Percentiles rank a stretch among this genome's conserved stretches.
Evolutionary conservation across 2,797 vertebrate species (phyloP).

Genomic region (Pseudochirops cupreus): DNA sequence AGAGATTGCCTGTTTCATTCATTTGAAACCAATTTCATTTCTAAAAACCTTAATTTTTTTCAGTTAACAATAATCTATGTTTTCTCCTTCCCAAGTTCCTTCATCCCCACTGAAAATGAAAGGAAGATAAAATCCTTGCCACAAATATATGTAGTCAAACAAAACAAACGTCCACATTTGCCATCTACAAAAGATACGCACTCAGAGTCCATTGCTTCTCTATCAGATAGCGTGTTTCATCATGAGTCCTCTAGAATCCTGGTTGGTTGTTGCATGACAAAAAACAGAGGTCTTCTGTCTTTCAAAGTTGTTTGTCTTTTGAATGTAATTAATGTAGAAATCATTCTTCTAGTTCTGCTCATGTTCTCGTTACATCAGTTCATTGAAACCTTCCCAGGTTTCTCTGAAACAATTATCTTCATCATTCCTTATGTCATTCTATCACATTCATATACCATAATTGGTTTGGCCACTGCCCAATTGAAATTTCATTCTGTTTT

Average conservation of each 20-base stretch:
- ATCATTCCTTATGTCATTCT: background rate
- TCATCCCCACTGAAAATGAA: background rate
- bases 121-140: background rate
- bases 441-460: background rate
- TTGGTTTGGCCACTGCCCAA: background rate
- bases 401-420: background rate
- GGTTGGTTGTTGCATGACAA: background rate
- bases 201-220: background rate
- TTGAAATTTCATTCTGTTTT: background rate
- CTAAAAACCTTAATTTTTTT: background rate
- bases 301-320: background rate
- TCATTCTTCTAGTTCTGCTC: background rate
- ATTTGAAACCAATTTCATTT: background rate
- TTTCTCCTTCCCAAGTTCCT: background rate
- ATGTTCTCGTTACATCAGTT: background rate
- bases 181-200: background rate
- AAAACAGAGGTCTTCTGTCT: background rate
- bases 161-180: background rate
- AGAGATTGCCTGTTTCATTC: background rate
- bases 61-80: background rate
- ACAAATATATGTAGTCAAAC: background rate
- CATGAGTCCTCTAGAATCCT: background rate
- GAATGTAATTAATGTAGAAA: background rate
- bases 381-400: background rate
- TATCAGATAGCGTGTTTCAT: background rate